A percentile compares a stretch with the other conserved stretches of the same genome.
phyloP scores from a whole-genome alignment of 2,888 invertebrate genomes.

The Omphaloscelis lunosa region DNA sequence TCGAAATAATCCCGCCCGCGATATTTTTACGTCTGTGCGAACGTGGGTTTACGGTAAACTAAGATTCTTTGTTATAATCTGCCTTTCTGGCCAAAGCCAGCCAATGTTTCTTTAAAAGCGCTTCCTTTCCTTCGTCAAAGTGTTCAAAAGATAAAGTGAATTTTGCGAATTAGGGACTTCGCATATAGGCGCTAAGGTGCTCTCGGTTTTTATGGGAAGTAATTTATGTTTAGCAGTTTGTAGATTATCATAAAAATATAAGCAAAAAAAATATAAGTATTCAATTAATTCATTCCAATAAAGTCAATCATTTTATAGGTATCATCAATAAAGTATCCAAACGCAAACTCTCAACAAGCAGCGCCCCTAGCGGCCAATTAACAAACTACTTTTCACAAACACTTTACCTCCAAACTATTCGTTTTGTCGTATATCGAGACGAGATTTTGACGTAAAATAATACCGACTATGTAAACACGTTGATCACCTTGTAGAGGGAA shows the following conservation, averaged over 20 bases:
- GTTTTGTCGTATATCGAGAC: slow-evolving; percentile 24
- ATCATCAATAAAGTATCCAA: background rate
- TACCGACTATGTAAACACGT: slow-evolving; percentile 54
- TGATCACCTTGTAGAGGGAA: slow-evolving; percentile 72
- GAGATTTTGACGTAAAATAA: slow-evolving; percentile 50
- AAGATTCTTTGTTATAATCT: background rate
- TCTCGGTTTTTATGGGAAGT: background rate
- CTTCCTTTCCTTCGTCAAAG: background rate
- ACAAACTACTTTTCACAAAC: slow-evolving; percentile 19
- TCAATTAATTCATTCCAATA: background rate
- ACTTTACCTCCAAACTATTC: slow-evolving; percentile 28
- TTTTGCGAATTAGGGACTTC: background rate
- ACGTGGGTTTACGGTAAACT: too few species aligned
- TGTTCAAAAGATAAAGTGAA: background rate
- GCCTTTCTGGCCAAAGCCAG: background rate
- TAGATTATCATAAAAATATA: background rate
- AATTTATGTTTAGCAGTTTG: background rate
- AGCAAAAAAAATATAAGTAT: too few species aligned
- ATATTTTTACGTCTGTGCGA: too few species aligned
- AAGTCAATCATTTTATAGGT: background rate
- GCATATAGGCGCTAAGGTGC: background rate
- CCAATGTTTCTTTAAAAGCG: background rate
- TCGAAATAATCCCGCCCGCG: too few species aligned
- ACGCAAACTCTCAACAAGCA: background rate
- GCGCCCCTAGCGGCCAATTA: slow-evolving; percentile 29